Evolutionary conservation across 2,797 vertebrate species (phyloP), one percentile per base, ranked within the genome.

Genomic region (Oreonectes daqikongensis): DNA sequence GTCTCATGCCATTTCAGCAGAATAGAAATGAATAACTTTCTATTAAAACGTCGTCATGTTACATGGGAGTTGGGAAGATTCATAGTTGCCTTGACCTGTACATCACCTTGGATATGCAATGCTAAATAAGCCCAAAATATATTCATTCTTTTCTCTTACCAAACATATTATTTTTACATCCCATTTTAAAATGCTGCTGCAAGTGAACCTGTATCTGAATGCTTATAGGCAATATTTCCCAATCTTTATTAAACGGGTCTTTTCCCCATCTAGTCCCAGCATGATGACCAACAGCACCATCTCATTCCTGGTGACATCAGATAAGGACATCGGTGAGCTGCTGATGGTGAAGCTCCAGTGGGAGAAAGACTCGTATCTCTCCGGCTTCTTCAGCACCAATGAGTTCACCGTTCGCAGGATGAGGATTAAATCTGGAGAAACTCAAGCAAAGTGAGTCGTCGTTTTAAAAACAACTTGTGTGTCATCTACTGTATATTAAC

Each of bases 361-460:
- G 95, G 87, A 92, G 17, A 93, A 85, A 0, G 91, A 94, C 15
- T 94, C 91, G 0, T 88, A 92, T 83, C 92, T 91, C 89, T 85
- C 90, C 0, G 81, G 90, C 53, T 95, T 94, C 92, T 94, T 93
- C 89, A 88, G 82, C 79, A 85, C 77, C 28, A 90, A 92, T 0
- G 70, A 88, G 30, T 94, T 94, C 38, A 70, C 57, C 22, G 86
- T 96, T 26, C 92, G 92, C 79, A 92, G 85, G 79, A 81, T 96
- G 84, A 88, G 92, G 86, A 89, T 96, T 73, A 96, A 96, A 83
- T 92, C 93, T 7, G 95, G 95, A 80, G 95, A 96, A 88, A 94
- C 93, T 6, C 95, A 96, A 63, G 91, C 94, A 87, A 95, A 93
- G 95, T 95, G 90, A 91, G 78, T 38, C n/a, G 46, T n/a, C 10